These are phyloP conservation scores for Cygnus atratus DNA, from an alignment of 2,113 vertebrate species.

Conservation along the genomic window DNA sequence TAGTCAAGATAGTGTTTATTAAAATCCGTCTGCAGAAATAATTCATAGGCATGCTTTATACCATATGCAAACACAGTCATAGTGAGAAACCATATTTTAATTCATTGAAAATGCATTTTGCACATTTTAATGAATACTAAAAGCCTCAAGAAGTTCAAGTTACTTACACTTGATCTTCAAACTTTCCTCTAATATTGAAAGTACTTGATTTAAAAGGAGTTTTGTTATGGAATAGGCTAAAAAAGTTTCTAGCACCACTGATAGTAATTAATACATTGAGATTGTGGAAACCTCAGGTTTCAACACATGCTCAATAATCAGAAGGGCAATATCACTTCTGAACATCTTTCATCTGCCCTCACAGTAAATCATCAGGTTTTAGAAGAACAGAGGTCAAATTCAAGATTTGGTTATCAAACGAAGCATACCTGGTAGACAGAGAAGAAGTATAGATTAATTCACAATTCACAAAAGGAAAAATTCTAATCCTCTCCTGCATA, in stretches of 20 bases:
- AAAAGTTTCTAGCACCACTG: not conserved
- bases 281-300: not conserved
- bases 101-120: not conserved
- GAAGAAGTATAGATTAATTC: not conserved
- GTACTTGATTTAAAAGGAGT: not conserved
- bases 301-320: not conserved
- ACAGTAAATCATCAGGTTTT: not conserved
- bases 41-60: not conserved
- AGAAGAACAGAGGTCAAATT: not conserved
- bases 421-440: not conserved
- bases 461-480: not conserved
- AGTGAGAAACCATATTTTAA: not conserved
- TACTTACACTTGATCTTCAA: not conserved
- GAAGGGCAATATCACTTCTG: not conserved
- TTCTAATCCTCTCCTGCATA: not conserved
- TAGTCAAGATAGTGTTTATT: not conserved
- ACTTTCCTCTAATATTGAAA: not conserved
- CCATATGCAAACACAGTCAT: not conserved
- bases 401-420: not conserved
- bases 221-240: not conserved
- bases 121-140: not conserved
- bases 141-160: not conserved
- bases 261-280: not conserved
- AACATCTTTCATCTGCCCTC: not conserved
- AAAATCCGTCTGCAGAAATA: slow-evolving; percentile 5